Conservation (phyloP, 2,113 vertebrate species). For the Beaufortia kweichowensis region DNA sequence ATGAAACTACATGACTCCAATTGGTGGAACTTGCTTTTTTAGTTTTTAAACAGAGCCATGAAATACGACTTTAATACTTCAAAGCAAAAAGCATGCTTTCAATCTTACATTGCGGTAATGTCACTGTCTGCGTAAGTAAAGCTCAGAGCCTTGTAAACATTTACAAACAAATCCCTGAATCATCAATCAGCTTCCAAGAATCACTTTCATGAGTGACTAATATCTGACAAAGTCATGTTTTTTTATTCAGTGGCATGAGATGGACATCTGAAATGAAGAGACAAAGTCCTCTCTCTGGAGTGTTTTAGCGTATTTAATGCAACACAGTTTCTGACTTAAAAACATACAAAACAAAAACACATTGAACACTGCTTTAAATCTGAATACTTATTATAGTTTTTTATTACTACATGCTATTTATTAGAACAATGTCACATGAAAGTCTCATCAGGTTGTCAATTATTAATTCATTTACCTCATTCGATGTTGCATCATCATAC, state of each 20-base stretch:
- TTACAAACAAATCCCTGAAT: slow-evolving; percentile 11
- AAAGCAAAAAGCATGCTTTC: not conserved
- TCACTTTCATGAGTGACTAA: slow-evolving; percentile 13
- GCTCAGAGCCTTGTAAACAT: not conserved
- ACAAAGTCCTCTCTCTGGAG: too few species aligned
- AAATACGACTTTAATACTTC: slow-evolving; percentile 1
- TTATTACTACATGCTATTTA: too few species aligned
- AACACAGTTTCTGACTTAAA: too few species aligned
- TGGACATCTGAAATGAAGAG: too few species aligned
- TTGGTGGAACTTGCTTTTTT: not conserved
- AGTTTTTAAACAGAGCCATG: not conserved
- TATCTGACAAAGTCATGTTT: not conserved
- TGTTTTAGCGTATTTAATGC: too few species aligned
- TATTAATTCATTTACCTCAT: too few species aligned
- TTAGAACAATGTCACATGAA: too few species aligned
- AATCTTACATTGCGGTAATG: not conserved
- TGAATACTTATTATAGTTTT: too few species aligned
- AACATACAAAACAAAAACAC: too few species aligned
- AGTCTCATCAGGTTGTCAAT: too few species aligned
- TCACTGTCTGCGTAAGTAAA: not conserved
- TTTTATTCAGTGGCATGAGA: not conserved
- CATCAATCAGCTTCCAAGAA: slow-evolving; percentile 9
- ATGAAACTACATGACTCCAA: not conserved
- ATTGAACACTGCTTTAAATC: too few species aligned
- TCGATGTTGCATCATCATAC: not conserved